Conservation (phyloP, 2,113 vertebrate genomes). For the Pelusios castaneus region DNA sequence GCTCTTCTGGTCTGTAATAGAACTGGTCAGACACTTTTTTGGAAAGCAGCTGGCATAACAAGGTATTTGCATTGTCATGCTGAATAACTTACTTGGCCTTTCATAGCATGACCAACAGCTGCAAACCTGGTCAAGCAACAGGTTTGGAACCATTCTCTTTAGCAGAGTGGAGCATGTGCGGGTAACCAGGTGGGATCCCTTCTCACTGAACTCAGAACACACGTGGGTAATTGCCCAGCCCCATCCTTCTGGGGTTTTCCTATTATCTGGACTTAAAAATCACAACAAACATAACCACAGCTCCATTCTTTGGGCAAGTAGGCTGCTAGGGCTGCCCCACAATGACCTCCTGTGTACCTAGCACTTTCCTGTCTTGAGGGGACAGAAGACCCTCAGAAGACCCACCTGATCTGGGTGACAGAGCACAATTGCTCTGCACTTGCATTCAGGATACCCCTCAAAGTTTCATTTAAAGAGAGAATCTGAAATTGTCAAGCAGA, state of each 20-base stretch:
- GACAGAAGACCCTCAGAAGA: neutral
- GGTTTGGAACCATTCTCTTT: neutral
- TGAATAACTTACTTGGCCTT: too few species aligned
- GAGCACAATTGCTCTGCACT: neutral
- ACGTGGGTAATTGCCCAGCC: neutral
- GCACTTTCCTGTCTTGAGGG: neutral
- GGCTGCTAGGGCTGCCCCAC: neutral
- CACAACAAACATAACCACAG: neutral
- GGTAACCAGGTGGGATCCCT: neutral
- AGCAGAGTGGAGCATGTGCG: neutral
- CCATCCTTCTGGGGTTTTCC: neutral
- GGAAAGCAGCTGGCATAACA: too few species aligned
- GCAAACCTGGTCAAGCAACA: neutral
- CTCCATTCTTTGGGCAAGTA: neutral
- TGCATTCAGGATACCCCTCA: neutral
- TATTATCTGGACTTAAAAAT: too few species aligned
- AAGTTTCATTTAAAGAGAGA: neutral
- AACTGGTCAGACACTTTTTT: too few species aligned
- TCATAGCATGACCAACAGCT: neutral
- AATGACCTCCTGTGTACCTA: neutral
- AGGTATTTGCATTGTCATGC: too few species aligned
- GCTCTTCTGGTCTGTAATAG: too few species aligned
- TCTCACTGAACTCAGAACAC: neutral
- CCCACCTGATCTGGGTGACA: neutral
- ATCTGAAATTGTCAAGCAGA: neutral